Evolutionary conservation across 2,113 vertebrate genomes (phyloP).

Genomic region (Zapornia atra): DNA sequence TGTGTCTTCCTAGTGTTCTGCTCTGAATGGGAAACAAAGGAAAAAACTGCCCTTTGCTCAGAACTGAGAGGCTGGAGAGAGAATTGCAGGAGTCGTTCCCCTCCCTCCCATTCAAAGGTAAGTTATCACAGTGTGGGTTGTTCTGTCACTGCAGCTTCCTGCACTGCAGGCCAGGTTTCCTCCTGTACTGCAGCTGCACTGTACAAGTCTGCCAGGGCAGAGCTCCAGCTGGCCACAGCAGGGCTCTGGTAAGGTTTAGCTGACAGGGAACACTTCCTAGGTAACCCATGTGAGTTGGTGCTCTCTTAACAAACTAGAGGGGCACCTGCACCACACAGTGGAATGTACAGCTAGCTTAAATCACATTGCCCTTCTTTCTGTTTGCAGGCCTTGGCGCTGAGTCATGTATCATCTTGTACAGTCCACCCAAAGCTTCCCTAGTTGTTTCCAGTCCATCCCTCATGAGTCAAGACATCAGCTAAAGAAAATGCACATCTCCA

Average conservation of each 20-base stretch:
- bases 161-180: neutral
- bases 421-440: conserved; percentile 41
- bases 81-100: neutral
- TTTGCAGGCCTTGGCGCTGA: neutral
- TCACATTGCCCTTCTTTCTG: neutral
- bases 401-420: fast-evolving
- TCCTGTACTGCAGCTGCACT: neutral
- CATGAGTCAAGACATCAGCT: neutral
- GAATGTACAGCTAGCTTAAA: neutral
- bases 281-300: neutral
- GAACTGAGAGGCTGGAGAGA: neutral
- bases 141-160: neutral
- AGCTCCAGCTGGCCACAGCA: neutral
- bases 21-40: neutral
- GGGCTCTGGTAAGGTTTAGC: neutral
- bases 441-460: conserved; percentile 4
- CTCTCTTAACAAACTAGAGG: neutral
- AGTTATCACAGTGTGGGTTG: neutral
- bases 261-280: neutral
- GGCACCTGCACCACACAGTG: neutral
- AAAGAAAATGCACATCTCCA: conserved; percentile 29
- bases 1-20: neutral
- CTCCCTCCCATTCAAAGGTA: neutral
- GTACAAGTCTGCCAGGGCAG: neutral
- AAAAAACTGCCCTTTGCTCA: neutral